A percentile compares a stretch with the other conserved stretches of the same genome.
Evolutionary conservation across 2,888 invertebrate species (phyloP).

Genomic region (Adelphocoris suturalis): DNA sequence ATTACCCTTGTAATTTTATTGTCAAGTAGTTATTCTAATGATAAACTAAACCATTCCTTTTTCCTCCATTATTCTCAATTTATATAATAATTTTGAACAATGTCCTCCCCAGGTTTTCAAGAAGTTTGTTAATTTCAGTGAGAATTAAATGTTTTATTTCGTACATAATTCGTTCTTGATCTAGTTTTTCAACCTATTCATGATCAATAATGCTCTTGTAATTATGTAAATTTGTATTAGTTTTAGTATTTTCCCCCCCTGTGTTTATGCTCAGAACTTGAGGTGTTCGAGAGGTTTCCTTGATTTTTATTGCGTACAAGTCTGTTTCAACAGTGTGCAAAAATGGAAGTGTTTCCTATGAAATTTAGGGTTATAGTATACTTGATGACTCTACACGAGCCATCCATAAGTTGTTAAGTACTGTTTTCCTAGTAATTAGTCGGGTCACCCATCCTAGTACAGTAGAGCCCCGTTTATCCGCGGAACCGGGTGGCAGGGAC

Average conservation of each 20-base stretch:
- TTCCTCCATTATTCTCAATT: neutral
- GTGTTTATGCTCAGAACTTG: neutral
- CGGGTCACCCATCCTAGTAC: too few relatives aligned
- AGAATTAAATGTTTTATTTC: slow-evolving; percentile 51
- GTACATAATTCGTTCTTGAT: neutral
- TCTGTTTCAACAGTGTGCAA: too few relatives aligned
- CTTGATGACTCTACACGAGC: too few relatives aligned
- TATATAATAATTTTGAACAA: slow-evolving; percentile 2
- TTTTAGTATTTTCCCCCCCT: neutral
- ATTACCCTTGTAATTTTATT: slow-evolving; percentile 5
- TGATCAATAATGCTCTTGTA: neutral
- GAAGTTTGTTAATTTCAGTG: slow-evolving; percentile 38
- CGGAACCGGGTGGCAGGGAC: too few relatives aligned
- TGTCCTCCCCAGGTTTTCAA: neutral
- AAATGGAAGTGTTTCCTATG: too few relatives aligned
- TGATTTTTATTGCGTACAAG: neutral
- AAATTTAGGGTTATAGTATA: too few relatives aligned
- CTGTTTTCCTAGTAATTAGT: too few relatives aligned
- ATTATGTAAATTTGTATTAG: neutral
- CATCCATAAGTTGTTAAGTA: too few relatives aligned
- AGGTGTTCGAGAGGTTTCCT: slow-evolving; percentile 5
- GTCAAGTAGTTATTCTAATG: neutral
- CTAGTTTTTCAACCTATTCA: neutral
- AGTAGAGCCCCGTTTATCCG: too few relatives aligned
- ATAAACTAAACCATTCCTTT: slow-evolving; percentile 1